Conservation (phyloP, 2,113 vertebrate genomes). For the Paramisgurnus dabryanus region DNA sequence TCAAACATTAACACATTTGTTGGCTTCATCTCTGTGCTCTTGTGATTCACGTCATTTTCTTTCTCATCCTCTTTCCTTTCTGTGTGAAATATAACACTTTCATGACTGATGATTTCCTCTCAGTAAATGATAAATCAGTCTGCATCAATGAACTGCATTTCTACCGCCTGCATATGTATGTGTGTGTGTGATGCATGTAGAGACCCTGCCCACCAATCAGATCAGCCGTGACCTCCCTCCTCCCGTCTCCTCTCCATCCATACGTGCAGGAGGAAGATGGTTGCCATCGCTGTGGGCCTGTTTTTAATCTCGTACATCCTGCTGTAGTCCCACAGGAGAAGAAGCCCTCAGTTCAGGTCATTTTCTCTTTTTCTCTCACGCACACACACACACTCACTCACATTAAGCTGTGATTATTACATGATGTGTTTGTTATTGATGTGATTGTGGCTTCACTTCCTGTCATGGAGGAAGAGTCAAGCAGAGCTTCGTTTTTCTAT, state of each 20-base stretch:
- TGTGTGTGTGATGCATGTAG: not conserved
- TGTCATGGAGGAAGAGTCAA: slow-evolving; percentile 29
- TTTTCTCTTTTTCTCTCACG: slow-evolving; percentile 2
- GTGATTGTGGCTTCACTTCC: slow-evolving; percentile 19
- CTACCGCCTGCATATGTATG: slow-evolving; percentile 11
- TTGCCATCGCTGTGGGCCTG: slow-evolving; percentile 49
- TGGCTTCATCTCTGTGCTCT: not conserved
- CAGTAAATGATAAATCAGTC: not conserved
- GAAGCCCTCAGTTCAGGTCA: slow-evolving; percentile 26
- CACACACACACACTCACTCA: not conserved
- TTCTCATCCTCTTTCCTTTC: not conserved
- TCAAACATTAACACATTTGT: not conserved
- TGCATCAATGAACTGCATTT: slow-evolving; percentile 12
- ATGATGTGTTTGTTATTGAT: slow-evolving; percentile 16
- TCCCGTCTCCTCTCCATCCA: slow-evolving; percentile 29
- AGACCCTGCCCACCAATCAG: slow-evolving; percentile 34
- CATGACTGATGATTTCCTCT: not conserved
- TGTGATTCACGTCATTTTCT: not conserved
- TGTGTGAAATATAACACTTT: not conserved
- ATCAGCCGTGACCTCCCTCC: not conserved
- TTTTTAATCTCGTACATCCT: slow-evolving; percentile 35
- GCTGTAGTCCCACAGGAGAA: slow-evolving; percentile 23
- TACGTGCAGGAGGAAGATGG: slow-evolving; percentile 7
- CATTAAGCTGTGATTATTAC: not conserved
- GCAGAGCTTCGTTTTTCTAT: slow-evolving; percentile 36